Evolutionary conservation across 2,888 invertebrate genomes (phyloP).

Genomic region (Prosapia bicincta): DNA sequence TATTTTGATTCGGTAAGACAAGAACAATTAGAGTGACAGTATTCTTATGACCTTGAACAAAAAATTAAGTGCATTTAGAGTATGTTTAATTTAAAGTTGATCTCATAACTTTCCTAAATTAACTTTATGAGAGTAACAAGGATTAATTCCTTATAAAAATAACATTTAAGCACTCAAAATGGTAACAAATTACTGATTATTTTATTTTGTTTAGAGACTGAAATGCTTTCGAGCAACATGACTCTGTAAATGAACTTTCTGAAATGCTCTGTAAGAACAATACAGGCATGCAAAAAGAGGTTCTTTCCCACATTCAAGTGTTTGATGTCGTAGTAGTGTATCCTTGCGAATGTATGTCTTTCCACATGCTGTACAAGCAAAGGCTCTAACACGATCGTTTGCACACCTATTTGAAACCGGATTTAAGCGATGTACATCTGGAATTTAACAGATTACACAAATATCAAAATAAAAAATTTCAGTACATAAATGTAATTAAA

Average conservation of each 20-base stretch:
- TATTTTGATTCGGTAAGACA: too few species aligned
- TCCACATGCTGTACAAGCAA: constrained; percentile 21
- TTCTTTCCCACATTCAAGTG: constrained; percentile 39
- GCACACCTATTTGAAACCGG: neutral
- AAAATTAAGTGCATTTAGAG: too few species aligned
- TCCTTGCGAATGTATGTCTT: constrained; percentile 24
- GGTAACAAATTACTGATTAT: too few species aligned
- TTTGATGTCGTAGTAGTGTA: constrained; percentile 31
- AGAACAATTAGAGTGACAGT: too few species aligned
- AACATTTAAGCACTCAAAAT: too few species aligned
- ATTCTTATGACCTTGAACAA: too few species aligned
- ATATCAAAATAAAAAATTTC: neutral
- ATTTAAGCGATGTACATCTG: neutral
- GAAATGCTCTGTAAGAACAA: constrained; percentile 35
- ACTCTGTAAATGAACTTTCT: constrained; percentile 32
- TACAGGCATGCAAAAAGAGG: constrained; percentile 34
- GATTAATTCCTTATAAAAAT: too few species aligned
- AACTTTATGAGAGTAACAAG: too few species aligned
- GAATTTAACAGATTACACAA: neutral
- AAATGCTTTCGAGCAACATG: constrained; percentile 19
- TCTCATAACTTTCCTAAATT: too few species aligned
- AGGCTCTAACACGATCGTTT: neutral
- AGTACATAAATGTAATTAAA: too few species aligned
- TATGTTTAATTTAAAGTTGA: too few species aligned
- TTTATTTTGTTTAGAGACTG: too few species aligned